phyloP scores from a whole-genome alignment of 2,113 vertebrate species.

The Pangasianodon gigas region DNA sequence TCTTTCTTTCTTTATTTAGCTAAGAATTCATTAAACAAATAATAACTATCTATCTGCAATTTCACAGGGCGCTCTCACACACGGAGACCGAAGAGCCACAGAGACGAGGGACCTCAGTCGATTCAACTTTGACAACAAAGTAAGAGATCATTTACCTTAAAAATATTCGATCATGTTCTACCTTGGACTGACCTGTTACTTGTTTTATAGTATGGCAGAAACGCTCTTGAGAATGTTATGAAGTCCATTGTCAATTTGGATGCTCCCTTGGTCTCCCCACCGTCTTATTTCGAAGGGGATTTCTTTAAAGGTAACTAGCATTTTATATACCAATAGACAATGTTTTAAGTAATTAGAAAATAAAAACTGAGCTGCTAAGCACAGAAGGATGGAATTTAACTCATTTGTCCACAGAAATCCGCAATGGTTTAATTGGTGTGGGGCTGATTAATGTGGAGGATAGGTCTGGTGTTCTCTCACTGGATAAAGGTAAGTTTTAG shows the following conservation, averaged over 20 bases:
- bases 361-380: neutral
- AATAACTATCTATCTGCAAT: neutral
- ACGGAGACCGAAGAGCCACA: constrained; percentile 95
- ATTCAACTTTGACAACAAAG: constrained; percentile 99
- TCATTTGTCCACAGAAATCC: constrained; percentile 80
- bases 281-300: constrained; percentile 90
- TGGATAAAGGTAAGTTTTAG: constrained; percentile 88
- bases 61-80: constrained; percentile 91
- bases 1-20: neutral
- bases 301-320: constrained; percentile 91
- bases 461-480: constrained; percentile 82
- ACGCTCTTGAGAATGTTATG: constrained; percentile 97
- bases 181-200: constrained; percentile 25
- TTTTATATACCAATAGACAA: neutral
- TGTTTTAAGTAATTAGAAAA: neutral
- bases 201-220: constrained; percentile 89
- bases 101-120: constrained; percentile 96
- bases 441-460: constrained; percentile 95
- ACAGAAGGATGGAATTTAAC: neutral
- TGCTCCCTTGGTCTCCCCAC: constrained; percentile 87
- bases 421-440: constrained; percentile 90
- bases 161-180: neutral
- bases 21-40: neutral
- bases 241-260: constrained; percentile 97
- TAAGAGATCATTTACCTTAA: constrained; percentile 56